Evolutionary conservation across 1,140 invertebrate species (phyloP), one percentile per base, ranked within the genome.

Genomic region (Lamellibrachia luymesi): DNA sequence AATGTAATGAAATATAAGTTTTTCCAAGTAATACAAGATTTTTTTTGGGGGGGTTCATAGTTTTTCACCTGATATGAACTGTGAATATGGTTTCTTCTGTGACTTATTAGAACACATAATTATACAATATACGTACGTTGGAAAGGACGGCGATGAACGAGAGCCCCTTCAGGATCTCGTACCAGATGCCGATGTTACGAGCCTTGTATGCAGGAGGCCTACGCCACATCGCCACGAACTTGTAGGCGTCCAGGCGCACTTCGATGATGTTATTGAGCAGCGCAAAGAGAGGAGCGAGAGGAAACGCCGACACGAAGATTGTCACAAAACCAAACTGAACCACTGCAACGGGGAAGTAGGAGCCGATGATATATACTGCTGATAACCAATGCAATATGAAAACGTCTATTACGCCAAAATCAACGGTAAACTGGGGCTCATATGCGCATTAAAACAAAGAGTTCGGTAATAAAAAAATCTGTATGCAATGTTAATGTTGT

Each of bases 241-340:
- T 98, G 94, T 97, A 97, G n/a, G 98, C 98, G 95, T 98, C 98
- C 49, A 98, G 95, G 51, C 98, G 96, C 93, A 98, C 98, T 95
- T 98, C 98, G 2, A 98, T 96, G 94, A 98, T 97, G 95, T 98
- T 98, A 96, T 98, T 98, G 2, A 98, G 96, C n/a, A 98, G 95
- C 2, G 98, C 98, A 95, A 98, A 98, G 2, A 98, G 95, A 25
- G 98, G 98, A 6, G 98, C 98, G 93, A 98, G 94, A 0, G 98
- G 98, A 96, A 98, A 98, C 2, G 98, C 98, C 38, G 98, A 97
- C 93, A 98, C 98, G 95, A 98, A 98, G 50, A 98, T 97, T 10
- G 98, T 98, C 56, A 98, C 97, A 95, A 98, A 98, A 0, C 98
- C 98, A 96, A 98, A 98, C 96, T 98, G 98, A 4, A 98, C 94